Conservation (phyloP, 2,888 invertebrate genomes). For the Chymomyza amoena region DNA sequence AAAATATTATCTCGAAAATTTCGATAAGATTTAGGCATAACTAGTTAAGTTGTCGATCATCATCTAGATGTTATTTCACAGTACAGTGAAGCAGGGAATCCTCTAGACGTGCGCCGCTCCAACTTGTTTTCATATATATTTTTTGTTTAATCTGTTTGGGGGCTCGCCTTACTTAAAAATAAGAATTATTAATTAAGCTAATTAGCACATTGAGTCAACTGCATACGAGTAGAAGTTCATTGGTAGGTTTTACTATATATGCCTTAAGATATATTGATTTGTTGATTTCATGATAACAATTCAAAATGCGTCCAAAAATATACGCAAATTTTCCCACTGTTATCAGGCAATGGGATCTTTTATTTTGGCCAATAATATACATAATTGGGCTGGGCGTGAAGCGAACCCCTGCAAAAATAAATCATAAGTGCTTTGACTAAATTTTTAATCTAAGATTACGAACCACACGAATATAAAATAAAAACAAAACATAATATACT, state of each 20-base stretch:
- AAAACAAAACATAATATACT: conserved; percentile 2
- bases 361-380: background rate
- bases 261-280: background rate
- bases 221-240: no score
- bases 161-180: no score
- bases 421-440: background rate
- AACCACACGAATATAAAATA: background rate
- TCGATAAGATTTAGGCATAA: no score
- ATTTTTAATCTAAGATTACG: background rate
- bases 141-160: no score
- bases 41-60: no score
- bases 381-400: background rate
- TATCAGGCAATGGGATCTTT: background rate
- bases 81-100: no score
- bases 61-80: no score
- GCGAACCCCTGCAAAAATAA: background rate
- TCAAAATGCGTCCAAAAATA: background rate
- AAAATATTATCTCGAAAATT: no score
- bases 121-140: no score
- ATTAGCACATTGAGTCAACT: no score
- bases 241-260: background rate
- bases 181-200: no score
- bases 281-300: background rate
- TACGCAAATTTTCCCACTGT: background rate
- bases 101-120: no score